Percentiles rank a stretch among this genome's conserved stretches.
Evolutionary conservation across 2,797 vertebrate species (phyloP).

Genomic region (Myripristis jacobus): DNA sequence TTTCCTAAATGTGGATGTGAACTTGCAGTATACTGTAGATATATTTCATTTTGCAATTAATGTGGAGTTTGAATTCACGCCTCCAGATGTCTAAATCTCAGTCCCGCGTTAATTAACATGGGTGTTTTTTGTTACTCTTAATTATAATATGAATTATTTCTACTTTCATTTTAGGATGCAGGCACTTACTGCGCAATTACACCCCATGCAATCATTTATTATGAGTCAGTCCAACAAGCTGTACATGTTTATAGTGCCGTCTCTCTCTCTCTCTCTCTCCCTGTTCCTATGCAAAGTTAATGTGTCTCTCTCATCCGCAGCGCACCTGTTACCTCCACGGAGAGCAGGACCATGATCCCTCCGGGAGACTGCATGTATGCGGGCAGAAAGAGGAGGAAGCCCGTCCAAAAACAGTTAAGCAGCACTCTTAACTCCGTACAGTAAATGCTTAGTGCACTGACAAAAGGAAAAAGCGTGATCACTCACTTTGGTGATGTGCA

Average conservation of each 20-base stretch:
- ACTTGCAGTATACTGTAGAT: background rate
- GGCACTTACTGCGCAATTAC: slow-evolving; percentile 8
- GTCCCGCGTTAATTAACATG: background rate
- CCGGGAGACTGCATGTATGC: slow-evolving; percentile 96
- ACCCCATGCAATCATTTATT: background rate
- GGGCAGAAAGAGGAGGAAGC: slow-evolving; percentile 95
- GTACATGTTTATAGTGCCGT: background rate
- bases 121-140: background rate
- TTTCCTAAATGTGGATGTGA: background rate
- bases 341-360: slow-evolving; percentile 91
- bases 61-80: background rate
- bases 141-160: background rate
- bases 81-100: background rate
- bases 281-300: slow-evolving; percentile 32
- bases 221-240: background rate
- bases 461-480: no score
- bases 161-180: background rate
- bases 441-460: background rate
- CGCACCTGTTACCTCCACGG: slow-evolving; percentile 83
- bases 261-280: slow-evolving; percentile 9
- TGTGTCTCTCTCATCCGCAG: slow-evolving; percentile 62
- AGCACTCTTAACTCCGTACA: background rate
- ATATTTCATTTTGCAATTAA: background rate
- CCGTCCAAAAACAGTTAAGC: slow-evolving; percentile 96
- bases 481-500: background rate